These are phyloP conservation scores for Gymnosoma rotundatum DNA, from an alignment of 2,888 invertebrate genomes.

Conservation along the genomic window DNA sequence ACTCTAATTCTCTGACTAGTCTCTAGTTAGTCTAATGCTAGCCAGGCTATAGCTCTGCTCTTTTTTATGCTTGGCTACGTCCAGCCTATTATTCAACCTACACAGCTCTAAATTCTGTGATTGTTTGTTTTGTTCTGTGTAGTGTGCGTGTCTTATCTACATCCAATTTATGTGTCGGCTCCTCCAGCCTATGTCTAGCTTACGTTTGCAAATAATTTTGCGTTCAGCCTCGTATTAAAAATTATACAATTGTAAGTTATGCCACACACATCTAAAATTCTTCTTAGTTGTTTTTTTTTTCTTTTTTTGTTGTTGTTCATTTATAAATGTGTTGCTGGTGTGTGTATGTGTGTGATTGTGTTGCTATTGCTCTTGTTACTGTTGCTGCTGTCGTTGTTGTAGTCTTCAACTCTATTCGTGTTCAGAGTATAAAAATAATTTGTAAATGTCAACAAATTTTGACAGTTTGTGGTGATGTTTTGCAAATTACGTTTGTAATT, in stretches of 20 bases:
- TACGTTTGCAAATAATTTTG: neutral
- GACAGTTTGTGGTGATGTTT: conserved; percentile 81
- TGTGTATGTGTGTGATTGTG: conserved; percentile 8
- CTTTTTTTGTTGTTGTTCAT: conserved; percentile 31
- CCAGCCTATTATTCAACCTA: no score
- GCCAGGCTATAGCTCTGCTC: no score
- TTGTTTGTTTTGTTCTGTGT: no score
- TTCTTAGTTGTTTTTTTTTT: conserved; percentile 26
- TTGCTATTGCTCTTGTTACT: conserved; percentile 35
- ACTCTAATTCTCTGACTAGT: no score
- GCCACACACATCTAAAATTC: conserved; percentile 58
- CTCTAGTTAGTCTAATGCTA: no score
- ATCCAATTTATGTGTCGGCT: no score
- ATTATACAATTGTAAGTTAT: conserved; percentile 3
- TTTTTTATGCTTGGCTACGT: no score
- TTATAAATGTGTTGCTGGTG: conserved; percentile 31
- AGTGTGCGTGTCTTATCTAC: no score
- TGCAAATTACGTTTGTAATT: conserved; percentile 78
- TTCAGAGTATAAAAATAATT: conserved; percentile 77
- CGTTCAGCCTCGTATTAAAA: conserved; percentile 8
- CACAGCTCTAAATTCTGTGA: no score
- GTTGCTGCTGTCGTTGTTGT: conserved; percentile 41
- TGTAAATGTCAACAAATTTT: conserved; percentile 82
- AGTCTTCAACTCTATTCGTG: conserved; percentile 60
- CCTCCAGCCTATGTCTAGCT: no score